These are phyloP conservation scores for Parnassius glacialis DNA, from an alignment of 2,888 invertebrate genomes.

Conservation along the genomic window DNA sequence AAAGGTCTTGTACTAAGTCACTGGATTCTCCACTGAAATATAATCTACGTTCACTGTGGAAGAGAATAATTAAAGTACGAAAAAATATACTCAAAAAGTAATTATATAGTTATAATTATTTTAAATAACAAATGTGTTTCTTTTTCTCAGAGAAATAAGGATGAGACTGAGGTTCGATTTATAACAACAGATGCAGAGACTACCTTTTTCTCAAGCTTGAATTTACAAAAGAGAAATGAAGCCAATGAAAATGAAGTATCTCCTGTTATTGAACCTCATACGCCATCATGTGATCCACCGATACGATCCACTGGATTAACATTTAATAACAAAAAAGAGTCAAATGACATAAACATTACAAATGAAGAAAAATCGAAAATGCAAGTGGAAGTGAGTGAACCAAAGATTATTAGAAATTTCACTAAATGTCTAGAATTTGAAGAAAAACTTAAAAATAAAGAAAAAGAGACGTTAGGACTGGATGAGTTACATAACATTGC, in stretches of 20 bases:
- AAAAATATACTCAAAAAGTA: background rate
- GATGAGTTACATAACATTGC: conserved; percentile 14
- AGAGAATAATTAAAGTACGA: conserved; percentile 30
- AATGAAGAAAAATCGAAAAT: background rate
- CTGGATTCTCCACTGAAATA: conserved; percentile 28
- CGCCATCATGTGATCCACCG: background rate
- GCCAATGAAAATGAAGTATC: conserved; percentile 1
- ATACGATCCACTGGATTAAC: background rate
- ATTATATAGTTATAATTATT: background rate
- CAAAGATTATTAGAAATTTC: conserved; percentile 49
- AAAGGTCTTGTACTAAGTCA: background rate
- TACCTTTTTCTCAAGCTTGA: conserved; percentile 26
- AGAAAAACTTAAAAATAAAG: conserved; percentile 35
- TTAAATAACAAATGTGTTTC: background rate
- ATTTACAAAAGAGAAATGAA: conserved; percentile 30
- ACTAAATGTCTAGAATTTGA: conserved; percentile 43
- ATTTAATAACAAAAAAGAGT: background rate
- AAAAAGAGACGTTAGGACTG: conserved; percentile 5
- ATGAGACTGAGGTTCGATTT: background rate
- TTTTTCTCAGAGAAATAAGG: background rate
- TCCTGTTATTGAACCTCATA: background rate
- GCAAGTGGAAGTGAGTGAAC: conserved; percentile 26
- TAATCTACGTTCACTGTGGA: conserved; percentile 34
- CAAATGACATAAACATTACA: background rate
- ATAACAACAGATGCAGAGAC: background rate